phyloP scores from a whole-genome alignment of 1,140 invertebrate species.

The Cyrtorhinus lividipennis region DNA sequence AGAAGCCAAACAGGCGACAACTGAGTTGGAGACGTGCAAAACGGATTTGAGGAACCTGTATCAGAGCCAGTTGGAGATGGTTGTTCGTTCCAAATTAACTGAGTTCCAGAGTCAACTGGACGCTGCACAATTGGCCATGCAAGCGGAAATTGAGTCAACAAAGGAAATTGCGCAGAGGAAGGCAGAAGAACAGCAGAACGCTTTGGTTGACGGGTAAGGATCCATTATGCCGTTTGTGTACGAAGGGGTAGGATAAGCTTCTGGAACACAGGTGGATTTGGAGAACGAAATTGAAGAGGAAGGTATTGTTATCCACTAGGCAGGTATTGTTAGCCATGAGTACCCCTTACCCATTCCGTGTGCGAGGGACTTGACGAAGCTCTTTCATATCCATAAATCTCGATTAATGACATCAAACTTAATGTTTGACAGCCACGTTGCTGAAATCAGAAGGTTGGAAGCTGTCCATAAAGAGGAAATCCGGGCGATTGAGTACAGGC shows the following conservation, averaged over 20 bases:
- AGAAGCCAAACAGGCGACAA: constrained; percentile 37
- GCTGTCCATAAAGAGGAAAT: constrained; percentile 62
- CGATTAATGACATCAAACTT: too few relatives aligned
- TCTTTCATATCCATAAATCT: too few relatives aligned
- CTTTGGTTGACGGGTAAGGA: constrained; percentile 57
- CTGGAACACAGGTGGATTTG: too few relatives aligned
- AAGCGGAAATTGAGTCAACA: constrained; percentile 44
- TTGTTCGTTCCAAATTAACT: constrained; percentile 54
- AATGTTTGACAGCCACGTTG: constrained; percentile 48
- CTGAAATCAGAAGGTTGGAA: constrained; percentile 57
- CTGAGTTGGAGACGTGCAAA: constrained; percentile 46
- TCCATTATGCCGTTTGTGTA: background rate
- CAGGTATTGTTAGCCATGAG: too few relatives aligned
- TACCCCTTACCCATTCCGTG: too few relatives aligned
- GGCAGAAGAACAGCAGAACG: constrained; percentile 50
- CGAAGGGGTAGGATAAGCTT: too few relatives aligned
- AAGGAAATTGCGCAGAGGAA: constrained; percentile 49
- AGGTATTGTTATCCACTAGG: too few relatives aligned
- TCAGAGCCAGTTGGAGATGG: constrained; percentile 61
- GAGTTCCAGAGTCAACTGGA: constrained; percentile 65
- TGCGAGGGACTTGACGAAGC: too few relatives aligned
- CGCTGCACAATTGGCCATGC: constrained; percentile 43
- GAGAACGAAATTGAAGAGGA: too few relatives aligned
- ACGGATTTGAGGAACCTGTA: constrained; percentile 54
- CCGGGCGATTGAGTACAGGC: constrained; percentile 45